Evolutionary conservation across 2,113 vertebrate species (phyloP), one percentile per base, ranked within the genome.

Genomic region (Osmerus mordax): DNA sequence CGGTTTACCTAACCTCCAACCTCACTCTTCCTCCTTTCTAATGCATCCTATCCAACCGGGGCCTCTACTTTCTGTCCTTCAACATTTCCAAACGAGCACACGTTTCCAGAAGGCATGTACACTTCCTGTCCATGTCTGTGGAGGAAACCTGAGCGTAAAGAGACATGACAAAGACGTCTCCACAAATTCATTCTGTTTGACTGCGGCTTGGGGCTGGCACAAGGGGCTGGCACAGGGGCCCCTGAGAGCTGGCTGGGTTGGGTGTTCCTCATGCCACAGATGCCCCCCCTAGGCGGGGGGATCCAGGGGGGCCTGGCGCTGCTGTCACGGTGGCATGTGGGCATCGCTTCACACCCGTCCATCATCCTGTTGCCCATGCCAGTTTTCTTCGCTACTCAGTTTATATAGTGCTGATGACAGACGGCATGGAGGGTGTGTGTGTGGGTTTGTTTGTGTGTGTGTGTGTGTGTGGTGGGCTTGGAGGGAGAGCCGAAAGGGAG

Each of bases 311-410:
- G 28, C 25, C 56, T 51, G 55, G 6, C 1, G 32, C 32, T 36
- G 29, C 23, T 51, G 70, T 53, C 41, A 63, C 4, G 15, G 67
- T 65, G 53, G 80, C 70, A 64, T 67, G 74, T 65, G 67, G 61
- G 54, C 25, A 54, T 36, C 63, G 32, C 13, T 65, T 69, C 67
- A 18, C 23, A 70, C 36, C 73, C 29, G 71, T 5, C 23, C 61
- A 41, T 51, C 64, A 52, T 4, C n/a, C 19, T 11, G 18, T 13
- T 36, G 2, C 64, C 64, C 29, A 28, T 41, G 62, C 29, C 62
- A 64, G 62, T 28, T 9, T 8, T 2, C 16, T 32, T 5, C n/a
- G 29, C 62, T 29, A 64, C 11, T 28, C 7, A 28, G 5, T 64
- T 16, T 18, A 18, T 4, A 8, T 64, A 64, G 61, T 36, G 62